Conservation (phyloP, 2,888 invertebrate genomes). For the Scaptomyza cyrtandrae region DNA sequence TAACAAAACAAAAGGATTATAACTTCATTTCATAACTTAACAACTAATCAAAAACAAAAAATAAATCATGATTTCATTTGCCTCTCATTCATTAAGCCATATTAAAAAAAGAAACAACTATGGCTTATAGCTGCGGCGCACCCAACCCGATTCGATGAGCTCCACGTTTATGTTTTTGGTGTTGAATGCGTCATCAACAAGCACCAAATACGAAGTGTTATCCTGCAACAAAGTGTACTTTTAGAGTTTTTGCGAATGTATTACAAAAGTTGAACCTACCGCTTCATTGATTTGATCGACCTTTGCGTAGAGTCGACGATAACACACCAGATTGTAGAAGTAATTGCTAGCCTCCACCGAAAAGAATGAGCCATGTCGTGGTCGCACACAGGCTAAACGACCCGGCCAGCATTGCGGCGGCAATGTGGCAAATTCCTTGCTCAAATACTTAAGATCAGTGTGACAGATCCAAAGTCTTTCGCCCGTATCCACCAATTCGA, state of each 20-base stretch:
- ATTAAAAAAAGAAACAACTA: constrained; percentile 9
- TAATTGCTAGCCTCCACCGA: constrained; percentile 64
- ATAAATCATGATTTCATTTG: background rate
- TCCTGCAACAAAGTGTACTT: constrained; percentile 52
- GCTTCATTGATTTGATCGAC: constrained; percentile 68
- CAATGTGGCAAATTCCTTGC: constrained; percentile 65
- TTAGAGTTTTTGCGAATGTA: background rate
- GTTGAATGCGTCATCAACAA: constrained; percentile 47
- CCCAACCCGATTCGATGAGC: constrained; percentile 47
- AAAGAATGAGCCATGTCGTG: constrained; percentile 66
- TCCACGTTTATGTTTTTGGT: constrained; percentile 39
- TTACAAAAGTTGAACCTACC: constrained; percentile 37
- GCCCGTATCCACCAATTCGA: constrained; percentile 80
- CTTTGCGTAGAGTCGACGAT: constrained; percentile 71
- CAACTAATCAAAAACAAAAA: background rate
- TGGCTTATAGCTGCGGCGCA: constrained; percentile 42
- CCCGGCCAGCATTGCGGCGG: constrained; percentile 77
- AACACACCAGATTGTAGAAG: constrained; percentile 67
- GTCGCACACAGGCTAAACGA: constrained; percentile 72
- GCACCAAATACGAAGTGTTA: constrained; percentile 64
- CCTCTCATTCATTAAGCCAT: too few relatives aligned
- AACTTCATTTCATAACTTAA: background rate
- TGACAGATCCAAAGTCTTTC: constrained; percentile 67
- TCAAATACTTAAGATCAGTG: constrained; percentile 70
- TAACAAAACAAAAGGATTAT: background rate